phyloP scores from a whole-genome alignment of 1,140 invertebrate genomes.

The Platyscapa corneri region DNA sequence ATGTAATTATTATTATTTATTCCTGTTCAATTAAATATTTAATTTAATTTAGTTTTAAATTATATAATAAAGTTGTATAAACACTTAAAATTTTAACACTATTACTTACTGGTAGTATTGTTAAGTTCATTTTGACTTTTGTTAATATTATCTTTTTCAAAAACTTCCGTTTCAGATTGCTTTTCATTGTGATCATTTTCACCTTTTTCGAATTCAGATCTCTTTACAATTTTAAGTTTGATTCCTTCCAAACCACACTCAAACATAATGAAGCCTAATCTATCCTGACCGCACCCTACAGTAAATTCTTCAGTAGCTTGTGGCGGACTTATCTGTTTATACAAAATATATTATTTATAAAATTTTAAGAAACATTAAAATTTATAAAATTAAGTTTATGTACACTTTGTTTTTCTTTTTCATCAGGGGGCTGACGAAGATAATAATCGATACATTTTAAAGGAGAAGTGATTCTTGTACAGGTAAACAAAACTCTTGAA shows the following conservation, averaged over 20 bases:
- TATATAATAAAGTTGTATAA: too few relatives aligned
- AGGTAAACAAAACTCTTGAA: constrained; percentile 90
- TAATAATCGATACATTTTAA: constrained; percentile 77
- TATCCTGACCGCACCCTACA: constrained; percentile 77
- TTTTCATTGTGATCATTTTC: constrained; percentile 78
- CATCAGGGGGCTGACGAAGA: constrained; percentile 68
- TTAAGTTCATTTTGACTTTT: constrained; percentile 70
- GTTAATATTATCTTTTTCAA: constrained; percentile 60
- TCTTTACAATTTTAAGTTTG: constrained; percentile 85
- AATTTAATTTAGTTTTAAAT: too few relatives aligned
- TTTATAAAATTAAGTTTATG: constrained; percentile 30
- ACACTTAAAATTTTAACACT: too few relatives aligned
- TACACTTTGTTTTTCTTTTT: constrained; percentile 69
- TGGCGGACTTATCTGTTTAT: constrained; percentile 65
- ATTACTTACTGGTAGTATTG: constrained; percentile 59
- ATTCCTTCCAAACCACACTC: constrained; percentile 95
- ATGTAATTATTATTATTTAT: too few relatives aligned
- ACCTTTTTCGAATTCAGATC: constrained; percentile 84
- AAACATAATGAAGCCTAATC: constrained; percentile 96
- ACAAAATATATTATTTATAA: constrained; percentile 42
- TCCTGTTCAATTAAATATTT: too few relatives aligned
- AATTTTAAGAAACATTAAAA: neutral
- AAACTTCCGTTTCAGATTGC: constrained; percentile 65
- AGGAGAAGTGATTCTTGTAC: constrained; percentile 77
- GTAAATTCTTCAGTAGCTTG: constrained; percentile 72